A percentile compares a stretch with the other conserved stretches of the same genome.
Conservation (phyloP, 2,113 vertebrate genomes). For the Meriones unguiculatus region DNA sequence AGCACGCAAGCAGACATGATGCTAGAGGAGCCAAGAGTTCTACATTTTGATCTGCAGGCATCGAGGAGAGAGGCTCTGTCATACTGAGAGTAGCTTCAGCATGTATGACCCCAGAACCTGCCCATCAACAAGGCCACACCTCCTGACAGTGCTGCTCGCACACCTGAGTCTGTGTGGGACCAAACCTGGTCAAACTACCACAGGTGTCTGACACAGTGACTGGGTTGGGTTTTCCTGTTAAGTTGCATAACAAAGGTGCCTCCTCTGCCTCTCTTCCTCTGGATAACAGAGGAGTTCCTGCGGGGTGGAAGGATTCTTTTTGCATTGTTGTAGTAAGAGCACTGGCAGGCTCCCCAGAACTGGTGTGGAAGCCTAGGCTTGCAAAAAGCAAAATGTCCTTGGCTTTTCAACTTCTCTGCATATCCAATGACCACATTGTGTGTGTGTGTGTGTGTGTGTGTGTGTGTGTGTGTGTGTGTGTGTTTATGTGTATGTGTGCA, state of each 20-base stretch:
- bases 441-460: too few species aligned
- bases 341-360: background rate
- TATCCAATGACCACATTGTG: too few species aligned
- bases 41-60: background rate
- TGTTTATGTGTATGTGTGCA: too few species aligned
- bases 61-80: background rate
- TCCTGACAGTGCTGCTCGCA: background rate
- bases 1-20: background rate
- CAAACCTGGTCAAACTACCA: background rate
- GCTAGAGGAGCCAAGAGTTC: background rate
- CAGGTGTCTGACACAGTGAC: background rate
- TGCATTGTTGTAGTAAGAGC: accelerated
- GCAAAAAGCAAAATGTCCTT: background rate
- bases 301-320: background rate
- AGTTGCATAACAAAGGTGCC: background rate
- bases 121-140: background rate
- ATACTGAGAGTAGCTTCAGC: background rate
- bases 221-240: too few species aligned
- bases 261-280: background rate
- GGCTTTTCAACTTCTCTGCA: background rate
- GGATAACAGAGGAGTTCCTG: accelerated
- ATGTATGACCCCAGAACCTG: background rate
- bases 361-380: background rate
- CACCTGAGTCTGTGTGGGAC: background rate
- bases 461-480: too few species aligned